Base-by-base conservation (phyloP, 2,888 invertebrate genomes). In the Lottia gigantea region DNA sequence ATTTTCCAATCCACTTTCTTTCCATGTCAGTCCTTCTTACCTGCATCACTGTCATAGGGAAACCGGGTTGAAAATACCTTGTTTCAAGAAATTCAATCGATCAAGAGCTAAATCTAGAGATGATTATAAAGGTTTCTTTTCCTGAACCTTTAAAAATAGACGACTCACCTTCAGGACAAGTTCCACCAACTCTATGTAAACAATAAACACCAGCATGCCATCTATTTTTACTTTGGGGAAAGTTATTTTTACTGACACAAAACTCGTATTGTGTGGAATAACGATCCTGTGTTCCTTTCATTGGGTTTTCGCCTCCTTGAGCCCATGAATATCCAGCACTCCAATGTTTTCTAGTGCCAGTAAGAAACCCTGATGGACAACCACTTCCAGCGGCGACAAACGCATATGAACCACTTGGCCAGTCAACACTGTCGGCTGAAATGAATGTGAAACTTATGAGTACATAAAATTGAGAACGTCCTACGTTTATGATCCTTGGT, bases 121-220 rank as follows among this genome's bases (percentile, higher is more conserved):
- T n/a, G n/a, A n/a, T n/a, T n/a, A n/a, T n/a, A n/a, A n/a, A n/a
- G n/a, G n/a, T n/a, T n/a, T n/a, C n/a, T n/a, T n/a, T n/a, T n/a
- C n/a, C n/a, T n/a, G n/a, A n/a, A n/a, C n/a, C n/a, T n/a, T n/a
- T n/a, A n/a, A n/a, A n/a, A n/a, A n/a, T n/a, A n/a, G n/a, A n/a
- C n/a, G 23, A 55, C 64, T 26, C 8, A 69, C 69, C 69, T 31
- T 8, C 15, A n/a, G 69, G 69, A 45, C 69, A 69, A 8, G 16
- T 15, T 12, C 46, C 69, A 47, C 69, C 69, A 6, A 15, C 64
- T 16, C 69, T 23, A 15, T 47, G 61, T 23, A 69, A 64, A 49
- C 69, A 69, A 55, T 69, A 69, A 19, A 19, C 47, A 16, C 69
- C 69, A 12, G 6, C 31, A 1, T 49, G 64, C 69, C 69, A 69